Conservation (phyloP, 2,113 vertebrate genomes). For the Amphiprion ocellaris region DNA sequence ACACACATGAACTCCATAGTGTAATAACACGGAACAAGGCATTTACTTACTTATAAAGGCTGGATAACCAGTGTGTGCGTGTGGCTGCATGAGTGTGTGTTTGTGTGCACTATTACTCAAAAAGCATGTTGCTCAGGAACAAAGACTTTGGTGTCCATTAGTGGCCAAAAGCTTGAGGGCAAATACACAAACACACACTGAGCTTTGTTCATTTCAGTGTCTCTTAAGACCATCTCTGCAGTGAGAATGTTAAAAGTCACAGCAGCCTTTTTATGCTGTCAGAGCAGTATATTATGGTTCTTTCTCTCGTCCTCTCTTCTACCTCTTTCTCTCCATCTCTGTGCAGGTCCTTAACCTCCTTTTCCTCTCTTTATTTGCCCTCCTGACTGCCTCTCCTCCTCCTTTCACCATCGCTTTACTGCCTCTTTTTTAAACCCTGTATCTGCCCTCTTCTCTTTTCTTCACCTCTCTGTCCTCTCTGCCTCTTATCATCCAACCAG, state of each 20-base stretch:
- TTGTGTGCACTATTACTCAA: conserved; percentile 38
- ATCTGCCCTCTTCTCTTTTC: not conserved
- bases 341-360: conserved; percentile 41
- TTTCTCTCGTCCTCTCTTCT: conserved; percentile 22
- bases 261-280: conserved; percentile 68
- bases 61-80: conserved; percentile 41
- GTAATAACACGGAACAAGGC: conserved; percentile 16
- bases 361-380: conserved; percentile 35
- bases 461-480: not conserved
- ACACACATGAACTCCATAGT: conserved; percentile 38
- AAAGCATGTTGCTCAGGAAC: conserved; percentile 67
- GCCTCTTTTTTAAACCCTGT: conserved; percentile 20
- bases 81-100: conserved; percentile 24
- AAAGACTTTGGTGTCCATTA: conserved; percentile 77
- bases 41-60: conserved; percentile 53
- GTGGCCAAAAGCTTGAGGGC: conserved; percentile 69
- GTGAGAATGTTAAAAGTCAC: conserved; percentile 47
- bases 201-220: conserved; percentile 66
- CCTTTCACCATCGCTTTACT: conserved; percentile 19
- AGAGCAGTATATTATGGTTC: conserved; percentile 4
- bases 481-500: conserved; percentile 12
- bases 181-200: conserved; percentile 51
- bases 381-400: conserved; percentile 19
- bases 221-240: conserved; percentile 68
- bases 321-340: conserved; percentile 40